Conservation (phyloP, 2,888 invertebrate species). For the Petrolisthes manimaculis region DNA sequence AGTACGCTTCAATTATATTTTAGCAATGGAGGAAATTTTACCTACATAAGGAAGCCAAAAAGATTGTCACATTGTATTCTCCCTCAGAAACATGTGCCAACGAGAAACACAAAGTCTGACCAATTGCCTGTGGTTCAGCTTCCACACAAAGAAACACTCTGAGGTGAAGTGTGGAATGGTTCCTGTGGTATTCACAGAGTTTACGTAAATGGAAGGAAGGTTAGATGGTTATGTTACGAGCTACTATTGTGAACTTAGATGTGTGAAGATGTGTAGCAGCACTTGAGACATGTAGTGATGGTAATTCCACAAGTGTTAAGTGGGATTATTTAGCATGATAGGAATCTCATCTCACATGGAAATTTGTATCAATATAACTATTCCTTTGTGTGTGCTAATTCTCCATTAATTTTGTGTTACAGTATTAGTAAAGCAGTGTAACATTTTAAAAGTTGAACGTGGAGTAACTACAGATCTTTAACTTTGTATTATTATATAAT, state of each 20-base stretch:
- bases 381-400: no score
- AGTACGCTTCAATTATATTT: neutral
- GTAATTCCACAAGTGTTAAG: constrained; percentile 9
- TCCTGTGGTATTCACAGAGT: neutral
- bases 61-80: neutral
- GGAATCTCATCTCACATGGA: neutral
- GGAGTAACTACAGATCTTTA: neutral
- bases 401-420: neutral
- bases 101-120: neutral
- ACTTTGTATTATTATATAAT: neutral
- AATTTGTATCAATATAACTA: neutral
- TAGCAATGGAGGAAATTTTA: neutral
- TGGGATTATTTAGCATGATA: constrained; percentile 2
- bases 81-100: neutral
- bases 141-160: neutral
- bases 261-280: constrained; percentile 16
- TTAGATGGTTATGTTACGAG: neutral
- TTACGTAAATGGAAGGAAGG: neutral
- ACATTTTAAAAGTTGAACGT: neutral
- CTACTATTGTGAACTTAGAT: neutral
- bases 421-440: neutral
- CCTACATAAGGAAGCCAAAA: neutral
- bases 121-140: neutral
- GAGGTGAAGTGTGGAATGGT: neutral
- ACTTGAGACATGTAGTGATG: constrained; percentile 12